Percentiles rank a stretch among this genome's conserved stretches.
These are phyloP conservation scores for Syndactyla subalaris DNA, from an alignment of 2,797 vertebrate species.

Conservation along the genomic window DNA sequence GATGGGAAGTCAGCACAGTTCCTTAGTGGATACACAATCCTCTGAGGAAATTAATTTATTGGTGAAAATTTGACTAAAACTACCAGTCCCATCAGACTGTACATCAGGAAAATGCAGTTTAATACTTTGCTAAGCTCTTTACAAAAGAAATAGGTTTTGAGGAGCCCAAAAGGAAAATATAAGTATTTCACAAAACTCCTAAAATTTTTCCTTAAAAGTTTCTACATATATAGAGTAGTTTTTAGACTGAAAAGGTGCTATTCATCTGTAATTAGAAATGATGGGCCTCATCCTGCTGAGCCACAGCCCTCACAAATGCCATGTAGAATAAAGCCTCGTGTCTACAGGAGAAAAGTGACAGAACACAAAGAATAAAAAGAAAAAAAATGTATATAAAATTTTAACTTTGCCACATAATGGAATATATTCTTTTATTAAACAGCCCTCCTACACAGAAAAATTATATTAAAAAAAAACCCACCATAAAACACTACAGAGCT, in stretches of 20 bases:
- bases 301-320: neutral
- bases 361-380: neutral
- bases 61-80: neutral
- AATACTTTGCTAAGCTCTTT: neutral
- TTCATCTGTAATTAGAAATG: neutral
- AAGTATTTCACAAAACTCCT: neutral
- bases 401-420: neutral
- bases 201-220: neutral
- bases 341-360: neutral
- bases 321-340: neutral
- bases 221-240: neutral
- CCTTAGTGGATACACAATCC: neutral
- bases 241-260: neutral
- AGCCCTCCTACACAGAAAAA: neutral
- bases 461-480: rapidly evolving
- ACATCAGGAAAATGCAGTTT: neutral
- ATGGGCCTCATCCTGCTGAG: neutral
- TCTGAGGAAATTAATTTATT: neutral
- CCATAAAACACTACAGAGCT: neutral
- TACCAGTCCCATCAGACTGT: neutral
- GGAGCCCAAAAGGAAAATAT: neutral
- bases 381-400: neutral
- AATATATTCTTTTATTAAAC: neutral
- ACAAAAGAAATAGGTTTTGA: neutral
- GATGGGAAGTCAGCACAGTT: neutral